Evolutionary conservation across 2,888 invertebrate species (phyloP), one percentile per base, ranked within the genome.

Genomic region (Tineola bisselliella): DNA sequence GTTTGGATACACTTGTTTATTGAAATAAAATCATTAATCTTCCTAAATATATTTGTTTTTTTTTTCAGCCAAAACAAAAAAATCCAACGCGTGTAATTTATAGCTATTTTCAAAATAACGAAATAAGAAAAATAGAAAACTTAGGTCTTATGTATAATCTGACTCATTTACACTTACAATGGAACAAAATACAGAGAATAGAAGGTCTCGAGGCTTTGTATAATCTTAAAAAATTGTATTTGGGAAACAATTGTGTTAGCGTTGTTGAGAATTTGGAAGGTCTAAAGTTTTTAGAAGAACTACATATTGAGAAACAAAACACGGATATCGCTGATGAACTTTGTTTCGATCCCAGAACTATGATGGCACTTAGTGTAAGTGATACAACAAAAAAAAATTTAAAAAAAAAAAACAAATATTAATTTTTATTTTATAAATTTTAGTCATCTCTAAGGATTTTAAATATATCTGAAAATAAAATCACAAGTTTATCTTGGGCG

Each of bases 31-130:
- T 25, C 91, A 90, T 64, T 90, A 89, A 69, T 93, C 93, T 70
- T 87, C 89, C 67, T 25, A 25, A 25, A n/a, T n/a, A n/a, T 25
- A 25, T 25, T 25, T 25, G 25, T 25, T 89, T 92, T 44, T 56
- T 25, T 60, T 73, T 74, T 33, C 73, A 87, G 87, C 79, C 82
- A 0, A 72, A 74, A 43, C 73, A 79, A 0, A 84, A 81, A 61
- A 69, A 74, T 60, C 69, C 80, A 8, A 77, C 66, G n/a, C 72
- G 87, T 59, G 66, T 94, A 52, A 84, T 88, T 17, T 89, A 91
- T 65, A 86, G 93, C 15, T 96, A 92, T 79, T 88, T 94, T 44
- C 96, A 95, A 71, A 93, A 93, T 70, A 98, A 97, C 74, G 89
- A 89, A 67, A 91, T 98, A 65, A 77, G 88, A 0, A 90, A 90